Conservation (phyloP, 2,888 invertebrate genomes). For the Abrostola tripartita region DNA sequence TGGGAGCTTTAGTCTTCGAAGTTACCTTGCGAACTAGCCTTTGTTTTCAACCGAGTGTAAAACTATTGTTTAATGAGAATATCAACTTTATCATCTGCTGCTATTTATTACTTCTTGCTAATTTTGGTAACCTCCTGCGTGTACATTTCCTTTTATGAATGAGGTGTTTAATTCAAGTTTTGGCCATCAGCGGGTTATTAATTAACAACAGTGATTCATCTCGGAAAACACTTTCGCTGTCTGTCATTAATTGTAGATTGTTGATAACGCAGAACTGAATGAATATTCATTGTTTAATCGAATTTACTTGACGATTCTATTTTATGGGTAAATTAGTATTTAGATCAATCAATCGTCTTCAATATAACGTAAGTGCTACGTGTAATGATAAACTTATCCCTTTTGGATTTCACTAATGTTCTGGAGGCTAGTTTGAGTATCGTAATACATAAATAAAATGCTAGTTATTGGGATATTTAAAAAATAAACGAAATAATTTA, state of each 20-base stretch:
- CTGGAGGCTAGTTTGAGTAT: no score
- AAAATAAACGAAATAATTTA: slow-evolving; percentile 9
- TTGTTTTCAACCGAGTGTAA: slow-evolving; percentile 42
- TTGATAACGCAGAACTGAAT: slow-evolving; percentile 7
- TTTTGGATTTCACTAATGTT: no score
- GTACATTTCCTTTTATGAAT: slow-evolving; percentile 34
- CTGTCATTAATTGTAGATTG: slow-evolving; percentile 23
- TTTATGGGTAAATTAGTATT: no score
- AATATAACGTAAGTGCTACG: no score
- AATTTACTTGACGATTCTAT: no score
- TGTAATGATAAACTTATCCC: no score
- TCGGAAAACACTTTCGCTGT: slow-evolving; percentile 58
- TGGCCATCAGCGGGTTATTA: slow-evolving; percentile 12
- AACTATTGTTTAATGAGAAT: slow-evolving; percentile 57
- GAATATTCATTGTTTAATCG: no score
- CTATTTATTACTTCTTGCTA: slow-evolving; percentile 21
- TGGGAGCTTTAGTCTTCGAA: slow-evolving; percentile 29
- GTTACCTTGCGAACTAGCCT: slow-evolving; percentile 51
- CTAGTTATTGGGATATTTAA: background rate
- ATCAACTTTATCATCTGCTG: slow-evolving; percentile 3
- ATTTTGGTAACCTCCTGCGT: slow-evolving; percentile 31
- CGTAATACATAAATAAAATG: background rate
- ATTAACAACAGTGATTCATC: slow-evolving; percentile 39
- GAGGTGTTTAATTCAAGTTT: slow-evolving; percentile 30
- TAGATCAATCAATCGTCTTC: no score